Evolutionary conservation across 2,113 vertebrate species (phyloP).

Genomic region (Tenrec ecaudatus): DNA sequence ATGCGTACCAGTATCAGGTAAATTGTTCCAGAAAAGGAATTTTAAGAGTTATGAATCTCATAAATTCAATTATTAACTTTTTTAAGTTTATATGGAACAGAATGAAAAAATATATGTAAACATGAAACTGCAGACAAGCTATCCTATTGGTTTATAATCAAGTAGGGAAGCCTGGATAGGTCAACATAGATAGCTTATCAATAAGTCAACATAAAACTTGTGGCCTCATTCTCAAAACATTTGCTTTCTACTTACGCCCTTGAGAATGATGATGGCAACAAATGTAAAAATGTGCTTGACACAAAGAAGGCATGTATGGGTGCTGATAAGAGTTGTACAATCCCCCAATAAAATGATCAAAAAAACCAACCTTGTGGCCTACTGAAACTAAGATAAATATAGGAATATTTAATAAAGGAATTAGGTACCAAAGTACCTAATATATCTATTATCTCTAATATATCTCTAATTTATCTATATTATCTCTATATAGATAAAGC

Average conservation of each 20-base stretch:
- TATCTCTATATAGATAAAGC: too few species aligned
- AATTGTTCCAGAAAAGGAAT: slow-evolving; percentile 32
- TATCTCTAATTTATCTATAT: too few species aligned
- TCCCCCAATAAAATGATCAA: too few species aligned
- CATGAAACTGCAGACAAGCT: neutral
- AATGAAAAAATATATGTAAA: neutral
- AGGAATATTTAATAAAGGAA: neutral
- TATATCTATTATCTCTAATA: too few species aligned
- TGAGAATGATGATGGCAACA: too few species aligned
- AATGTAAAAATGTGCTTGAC: too few species aligned
- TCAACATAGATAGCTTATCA: neutral
- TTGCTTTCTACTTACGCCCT: too few species aligned
- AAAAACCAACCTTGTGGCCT: neutral
- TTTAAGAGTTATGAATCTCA: neutral
- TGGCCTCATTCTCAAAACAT: too few species aligned
- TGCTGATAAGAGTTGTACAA: too few species aligned
- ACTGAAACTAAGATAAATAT: neutral
- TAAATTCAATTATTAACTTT: slow-evolving; percentile 7
- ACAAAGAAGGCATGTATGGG: too few species aligned
- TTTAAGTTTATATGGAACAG: neutral
- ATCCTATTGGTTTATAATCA: neutral
- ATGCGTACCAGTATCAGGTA: neutral
- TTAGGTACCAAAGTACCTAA: neutral
- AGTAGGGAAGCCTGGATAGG: neutral
- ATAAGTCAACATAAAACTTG: neutral